phyloP scores from a whole-genome alignment of 2,113 vertebrate genomes.

The Hypanus sabinus region DNA sequence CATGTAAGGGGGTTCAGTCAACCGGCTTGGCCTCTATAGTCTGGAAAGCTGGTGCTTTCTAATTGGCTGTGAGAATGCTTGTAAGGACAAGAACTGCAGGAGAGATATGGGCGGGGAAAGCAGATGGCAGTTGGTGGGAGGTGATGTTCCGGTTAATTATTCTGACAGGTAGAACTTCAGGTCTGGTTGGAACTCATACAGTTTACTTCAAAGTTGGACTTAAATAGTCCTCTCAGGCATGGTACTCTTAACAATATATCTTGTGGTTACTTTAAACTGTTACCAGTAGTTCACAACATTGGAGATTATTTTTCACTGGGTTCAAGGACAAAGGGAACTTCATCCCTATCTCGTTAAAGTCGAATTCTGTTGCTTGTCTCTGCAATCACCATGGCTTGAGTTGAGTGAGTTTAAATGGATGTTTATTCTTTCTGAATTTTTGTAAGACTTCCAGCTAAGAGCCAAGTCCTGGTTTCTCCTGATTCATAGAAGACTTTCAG shows the following conservation, averaged over 20 bases:
- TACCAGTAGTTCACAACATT: neutral
- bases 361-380: neutral
- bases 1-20: neutral
- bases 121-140: neutral
- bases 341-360: neutral
- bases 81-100: neutral
- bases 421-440: neutral
- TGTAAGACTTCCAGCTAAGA: neutral
- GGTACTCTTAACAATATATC: neutral
- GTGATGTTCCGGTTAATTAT: neutral
- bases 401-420: neutral
- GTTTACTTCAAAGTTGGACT: neutral
- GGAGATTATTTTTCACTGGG: neutral
- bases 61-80: neutral
- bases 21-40: neutral
- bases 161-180: neutral
- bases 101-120: neutral
- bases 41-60: neutral
- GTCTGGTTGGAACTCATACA: neutral
- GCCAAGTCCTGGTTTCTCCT: neutral
- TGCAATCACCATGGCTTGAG: neutral
- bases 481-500: neutral
- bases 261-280: neutral
- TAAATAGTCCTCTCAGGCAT: neutral
- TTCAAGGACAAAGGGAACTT: neutral